Conservation (phyloP, 1,140 invertebrate genomes). For the Dufourea novaeangliae region DNA sequence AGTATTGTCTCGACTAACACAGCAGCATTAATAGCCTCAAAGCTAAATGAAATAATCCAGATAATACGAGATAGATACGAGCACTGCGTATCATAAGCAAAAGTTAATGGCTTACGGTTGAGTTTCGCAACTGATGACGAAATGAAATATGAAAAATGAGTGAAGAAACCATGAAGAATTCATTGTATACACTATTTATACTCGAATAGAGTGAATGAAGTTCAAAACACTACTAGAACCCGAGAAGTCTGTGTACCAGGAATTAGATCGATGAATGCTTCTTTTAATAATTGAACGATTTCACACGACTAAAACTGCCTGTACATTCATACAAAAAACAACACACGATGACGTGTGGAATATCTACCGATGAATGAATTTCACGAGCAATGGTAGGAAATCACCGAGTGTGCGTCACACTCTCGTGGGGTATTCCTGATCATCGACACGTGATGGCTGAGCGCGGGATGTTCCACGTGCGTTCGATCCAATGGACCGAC, state of each 20-base stretch:
- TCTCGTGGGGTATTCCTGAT: background rate
- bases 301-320: background rate
- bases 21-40: too few relatives aligned
- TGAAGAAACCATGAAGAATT: background rate
- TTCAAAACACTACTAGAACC: too few relatives aligned
- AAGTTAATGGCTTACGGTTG: too few relatives aligned
- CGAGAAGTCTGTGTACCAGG: too few relatives aligned
- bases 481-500: background rate
- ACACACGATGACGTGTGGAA: background rate
- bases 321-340: background rate
- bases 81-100: too few relatives aligned
- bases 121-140: too few relatives aligned
- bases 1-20: too few relatives aligned
- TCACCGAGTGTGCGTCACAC: background rate
- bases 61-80: too few relatives aligned
- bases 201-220: background rate
- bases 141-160: background rate
- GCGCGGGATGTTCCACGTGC: background rate
- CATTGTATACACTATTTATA: background rate
- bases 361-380: slow-evolving; percentile 2
- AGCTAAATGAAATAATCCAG: too few relatives aligned
- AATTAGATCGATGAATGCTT: too few relatives aligned
- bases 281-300: too few relatives aligned
- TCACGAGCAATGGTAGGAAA: background rate
- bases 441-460: background rate